These are phyloP conservation scores for Mesorhabditis sp. DNA, from an alignment of 2,888 invertebrate genomes.

Conservation along the genomic window DNA sequence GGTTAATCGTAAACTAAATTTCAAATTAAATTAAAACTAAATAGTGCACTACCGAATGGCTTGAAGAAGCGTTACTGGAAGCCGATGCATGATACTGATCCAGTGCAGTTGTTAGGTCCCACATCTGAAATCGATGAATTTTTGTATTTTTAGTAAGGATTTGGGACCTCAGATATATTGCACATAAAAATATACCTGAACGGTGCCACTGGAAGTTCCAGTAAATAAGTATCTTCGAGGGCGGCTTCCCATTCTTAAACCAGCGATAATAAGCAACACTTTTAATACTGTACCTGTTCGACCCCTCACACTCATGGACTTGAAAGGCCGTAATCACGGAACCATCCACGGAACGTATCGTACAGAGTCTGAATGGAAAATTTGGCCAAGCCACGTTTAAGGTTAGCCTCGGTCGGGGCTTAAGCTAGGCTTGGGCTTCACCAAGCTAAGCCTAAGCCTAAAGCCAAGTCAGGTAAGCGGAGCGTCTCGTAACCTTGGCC, in stretches of 20 bases:
- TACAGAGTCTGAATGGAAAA: constrained; percentile 73
- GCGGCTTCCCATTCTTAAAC: constrained; percentile 78
- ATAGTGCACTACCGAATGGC: neutral
- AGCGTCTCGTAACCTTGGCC: too few relatives aligned
- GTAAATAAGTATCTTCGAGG: constrained; percentile 84
- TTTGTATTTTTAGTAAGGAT: neutral
- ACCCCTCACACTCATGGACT: constrained; percentile 95
- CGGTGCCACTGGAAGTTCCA: constrained; percentile 84
- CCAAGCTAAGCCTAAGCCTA: too few relatives aligned
- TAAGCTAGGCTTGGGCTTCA: too few relatives aligned
- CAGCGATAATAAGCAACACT: neutral
- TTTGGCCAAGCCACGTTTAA: neutral
- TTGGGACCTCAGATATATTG: neutral
- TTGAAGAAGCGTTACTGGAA: neutral
- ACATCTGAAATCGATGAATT: constrained; percentile 69
- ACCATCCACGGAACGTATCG: constrained; percentile 87
- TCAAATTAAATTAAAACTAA: neutral
- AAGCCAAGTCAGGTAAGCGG: too few relatives aligned
- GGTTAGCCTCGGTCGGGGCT: neutral
- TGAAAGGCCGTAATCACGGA: constrained; percentile 90
- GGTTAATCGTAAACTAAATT: too few relatives aligned
- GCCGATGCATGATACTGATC: constrained; percentile 68
- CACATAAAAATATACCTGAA: constrained; percentile 65
- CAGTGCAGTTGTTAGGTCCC: constrained; percentile 93
- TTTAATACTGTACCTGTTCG: constrained; percentile 63